phyloP scores from a whole-genome alignment of 2,113 vertebrate genomes.

The Prinia subflava region DNA sequence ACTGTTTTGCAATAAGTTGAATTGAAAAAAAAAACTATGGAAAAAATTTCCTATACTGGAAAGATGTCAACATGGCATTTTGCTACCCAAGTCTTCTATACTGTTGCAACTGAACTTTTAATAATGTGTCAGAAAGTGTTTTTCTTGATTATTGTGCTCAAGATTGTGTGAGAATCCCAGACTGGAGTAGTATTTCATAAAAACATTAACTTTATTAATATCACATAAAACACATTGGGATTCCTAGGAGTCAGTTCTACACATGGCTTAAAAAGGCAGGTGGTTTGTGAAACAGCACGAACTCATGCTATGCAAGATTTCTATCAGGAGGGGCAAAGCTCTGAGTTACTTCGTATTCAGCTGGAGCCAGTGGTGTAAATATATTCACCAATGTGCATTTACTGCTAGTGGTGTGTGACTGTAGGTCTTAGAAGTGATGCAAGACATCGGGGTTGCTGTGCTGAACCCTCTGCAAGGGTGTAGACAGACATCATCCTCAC shows the following conservation, averaged over 20 bases:
- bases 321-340: not conserved
- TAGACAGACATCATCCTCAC: not conserved
- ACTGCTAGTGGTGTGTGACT: not conserved
- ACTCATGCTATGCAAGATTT: not conserved
- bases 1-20: slow-evolving; percentile 49
- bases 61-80: slow-evolving; percentile 15
- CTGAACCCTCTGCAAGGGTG: not conserved
- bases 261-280: not conserved
- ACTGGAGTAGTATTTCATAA: not conserved
- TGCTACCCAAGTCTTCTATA: not conserved
- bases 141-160: not conserved
- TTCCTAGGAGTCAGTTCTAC: not conserved
- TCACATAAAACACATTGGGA: not conserved
- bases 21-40: not conserved
- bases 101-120: not conserved
- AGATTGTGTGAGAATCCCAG: not conserved
- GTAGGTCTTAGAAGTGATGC: not conserved
- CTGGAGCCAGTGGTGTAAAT: not conserved
- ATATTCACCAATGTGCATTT: not conserved
- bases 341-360: not conserved
- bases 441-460: not conserved
- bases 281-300: not conserved
- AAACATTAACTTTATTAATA: slow-evolving; percentile 38
- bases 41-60: not conserved
- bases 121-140: not conserved